Evolutionary conservation across 2,888 invertebrate species (phyloP).

Genomic region (Taphrorychus bicolor): DNA sequence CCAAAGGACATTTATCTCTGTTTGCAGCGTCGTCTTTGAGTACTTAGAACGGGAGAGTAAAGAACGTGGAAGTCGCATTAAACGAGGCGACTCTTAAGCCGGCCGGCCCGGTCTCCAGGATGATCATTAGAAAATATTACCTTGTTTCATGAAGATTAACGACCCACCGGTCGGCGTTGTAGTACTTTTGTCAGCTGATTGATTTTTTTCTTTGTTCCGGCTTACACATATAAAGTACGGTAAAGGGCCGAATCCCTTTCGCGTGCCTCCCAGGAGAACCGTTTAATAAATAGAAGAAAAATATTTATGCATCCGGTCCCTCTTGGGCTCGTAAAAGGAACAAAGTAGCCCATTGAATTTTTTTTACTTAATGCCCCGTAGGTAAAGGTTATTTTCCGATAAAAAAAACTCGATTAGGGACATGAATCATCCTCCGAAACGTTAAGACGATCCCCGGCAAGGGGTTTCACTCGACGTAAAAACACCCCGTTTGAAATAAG

Average conservation of each 20-base stretch:
- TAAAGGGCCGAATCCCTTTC: not conserved
- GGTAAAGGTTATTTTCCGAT: slow-evolving; percentile 23
- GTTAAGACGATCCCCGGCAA: slow-evolving; percentile 19
- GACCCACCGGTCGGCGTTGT: slow-evolving; percentile 8
- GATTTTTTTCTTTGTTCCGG: slow-evolving; percentile 18
- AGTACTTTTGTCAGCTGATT: slow-evolving; percentile 25
- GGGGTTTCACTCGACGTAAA: slow-evolving; percentile 12
- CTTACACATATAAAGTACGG: not conserved
- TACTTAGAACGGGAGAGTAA: slow-evolving; percentile 23
- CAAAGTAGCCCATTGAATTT: slow-evolving; percentile 10
- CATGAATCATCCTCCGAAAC: slow-evolving; percentile 28
- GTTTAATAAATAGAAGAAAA: slow-evolving; percentile 13
- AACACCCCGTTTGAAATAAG: slow-evolving; percentile 32
- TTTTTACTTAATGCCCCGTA: slow-evolving; percentile 21
- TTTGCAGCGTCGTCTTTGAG: slow-evolving; percentile 27
- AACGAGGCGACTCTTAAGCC: slow-evolving; percentile 23
- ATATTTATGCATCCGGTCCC: slow-evolving; percentile 8
- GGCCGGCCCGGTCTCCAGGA: slow-evolving; percentile 24
- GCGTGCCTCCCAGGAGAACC: not conserved
- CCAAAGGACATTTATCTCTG: slow-evolving; percentile 35
- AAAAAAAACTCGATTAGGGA: slow-evolving; percentile 32
- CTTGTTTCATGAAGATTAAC: slow-evolving; percentile 42
- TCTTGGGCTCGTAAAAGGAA: slow-evolving; percentile 3
- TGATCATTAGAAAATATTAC: slow-evolving; percentile 42
- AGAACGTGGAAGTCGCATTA: slow-evolving; percentile 36